Percentiles rank a stretch among this genome's conserved stretches.
phyloP scores from a whole-genome alignment of 1,140 invertebrate genomes.

The Telenomus remus region DNA sequence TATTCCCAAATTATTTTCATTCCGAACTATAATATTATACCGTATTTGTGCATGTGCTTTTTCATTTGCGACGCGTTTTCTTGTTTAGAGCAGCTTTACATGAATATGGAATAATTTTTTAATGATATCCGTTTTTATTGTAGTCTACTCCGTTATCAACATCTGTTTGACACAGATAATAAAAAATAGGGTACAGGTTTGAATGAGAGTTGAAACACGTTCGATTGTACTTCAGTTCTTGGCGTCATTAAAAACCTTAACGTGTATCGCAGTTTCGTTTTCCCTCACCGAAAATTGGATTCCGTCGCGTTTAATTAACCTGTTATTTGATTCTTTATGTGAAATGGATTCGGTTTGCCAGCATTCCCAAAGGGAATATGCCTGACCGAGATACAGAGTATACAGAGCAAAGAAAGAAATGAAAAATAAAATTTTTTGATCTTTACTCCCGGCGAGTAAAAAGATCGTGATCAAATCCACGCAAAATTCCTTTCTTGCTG shows the following conservation, averaged over 20 bases:
- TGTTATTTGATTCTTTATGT: conserved; percentile 45
- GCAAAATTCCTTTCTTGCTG: conserved; percentile 36
- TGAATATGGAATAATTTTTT: too few relatives aligned
- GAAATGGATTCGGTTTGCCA: conserved; percentile 27
- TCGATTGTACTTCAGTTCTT: too few relatives aligned
- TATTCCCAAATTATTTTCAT: too few relatives aligned
- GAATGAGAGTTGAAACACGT: too few relatives aligned
- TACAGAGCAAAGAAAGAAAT: conserved; percentile 2
- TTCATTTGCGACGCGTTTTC: too few relatives aligned
- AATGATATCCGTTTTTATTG: too few relatives aligned
- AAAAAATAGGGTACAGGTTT: too few relatives aligned
- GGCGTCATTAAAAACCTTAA: neutral
- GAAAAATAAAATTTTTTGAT: conserved; percentile 34
- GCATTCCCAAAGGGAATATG: conserved; percentile 11
- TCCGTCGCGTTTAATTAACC: conserved; percentile 35
- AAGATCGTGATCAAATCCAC: conserved; percentile 27
- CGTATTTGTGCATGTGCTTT: too few relatives aligned
- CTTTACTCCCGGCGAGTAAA: conserved; percentile 12
- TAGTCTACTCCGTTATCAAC: too few relatives aligned
- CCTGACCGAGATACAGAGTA: neutral
- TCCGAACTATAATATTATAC: too few relatives aligned
- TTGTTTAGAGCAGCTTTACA: too few relatives aligned
- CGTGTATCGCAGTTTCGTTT: conserved; percentile 5
- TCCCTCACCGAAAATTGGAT: conserved; percentile 24
- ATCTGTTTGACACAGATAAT: too few relatives aligned